Base-by-base conservation (phyloP, 2,113 vertebrate genomes). In the Tauraco erythrolophus region DNA sequence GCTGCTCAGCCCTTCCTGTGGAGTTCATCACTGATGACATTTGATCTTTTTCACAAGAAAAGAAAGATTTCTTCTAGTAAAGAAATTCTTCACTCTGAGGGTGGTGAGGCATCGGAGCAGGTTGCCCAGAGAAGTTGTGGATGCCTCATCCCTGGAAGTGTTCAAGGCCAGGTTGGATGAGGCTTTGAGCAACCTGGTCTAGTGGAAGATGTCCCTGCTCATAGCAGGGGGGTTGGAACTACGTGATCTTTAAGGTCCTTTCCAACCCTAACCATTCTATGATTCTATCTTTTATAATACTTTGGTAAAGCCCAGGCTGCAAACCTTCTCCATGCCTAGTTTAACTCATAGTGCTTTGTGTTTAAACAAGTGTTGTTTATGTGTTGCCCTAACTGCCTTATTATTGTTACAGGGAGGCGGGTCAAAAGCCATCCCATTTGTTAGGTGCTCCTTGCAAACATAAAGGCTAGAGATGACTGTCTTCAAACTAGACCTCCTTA, bases 331-430 rank as follows among this genome's bases (percentile, higher is more conserved):
- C 0, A 1, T 30, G 16, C 25, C 43, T 56, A 54, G 4, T n/a
- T 87, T 71, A 45, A 58, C 48, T 25, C 11, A 53, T 89, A 48
- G 43, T 58, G 28, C 53, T 39, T 39, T n/a, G 21, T 43, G 15
- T 75, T 87, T 71, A 39, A 71, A 66, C 22, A 58, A 8, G 54
- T 75, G 27, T 43, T 43, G 86, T 8, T 16, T 16, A 25, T 1
- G 3, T 0, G 0, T 18, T 76, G 22, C 43, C 27, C 22, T 16
- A 19, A 66, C 39, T 28, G 12, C 46, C 19, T 37, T 10, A 6
- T 50, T 41, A 8, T 5, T 51, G 4, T 60, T 53, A 14, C 6
- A 24, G 27, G 25, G n/a, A 74, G n/a, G 14, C n/a, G 62, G 33
- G 21, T 62, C 28, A 50, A 84, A 70, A 81, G 25, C n/a, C 17